These are phyloP conservation scores for Brachionus asplanchnoidis DNA, from an alignment of 1,140 invertebrate species.

Conservation along the genomic window DNA sequence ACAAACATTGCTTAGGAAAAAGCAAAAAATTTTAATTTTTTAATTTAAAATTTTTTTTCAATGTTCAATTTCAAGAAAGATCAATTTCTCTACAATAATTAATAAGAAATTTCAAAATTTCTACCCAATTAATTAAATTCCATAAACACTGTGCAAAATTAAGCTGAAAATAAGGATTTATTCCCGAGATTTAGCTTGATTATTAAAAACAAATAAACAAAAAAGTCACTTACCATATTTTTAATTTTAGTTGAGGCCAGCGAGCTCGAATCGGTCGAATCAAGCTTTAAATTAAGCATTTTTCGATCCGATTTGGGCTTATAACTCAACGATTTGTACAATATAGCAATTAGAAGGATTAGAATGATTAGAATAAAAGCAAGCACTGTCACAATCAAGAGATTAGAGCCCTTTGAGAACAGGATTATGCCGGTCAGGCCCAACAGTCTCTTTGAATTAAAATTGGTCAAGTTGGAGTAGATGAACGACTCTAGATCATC, in stretches of 20 bases:
- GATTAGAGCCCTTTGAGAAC: conserved; percentile 13
- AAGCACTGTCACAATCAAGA: neutral
- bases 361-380: neutral
- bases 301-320: neutral
- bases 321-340: neutral
- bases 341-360: conserved; percentile 22
- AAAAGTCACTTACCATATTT: conserved; percentile 6
- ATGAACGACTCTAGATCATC: conserved; percentile 5
- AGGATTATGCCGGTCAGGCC: conserved; percentile 1
- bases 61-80: no score
- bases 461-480: conserved; percentile 9
- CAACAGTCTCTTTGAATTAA: neutral
- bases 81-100: no score
- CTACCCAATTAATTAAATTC: no score
- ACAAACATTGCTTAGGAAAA: no score
- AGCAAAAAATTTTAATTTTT: no score
- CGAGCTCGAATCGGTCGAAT: conserved; percentile 1
- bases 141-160: no score
- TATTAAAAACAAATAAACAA: neutral
- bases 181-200: no score
- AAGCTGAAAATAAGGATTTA: no score
- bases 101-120: no score
- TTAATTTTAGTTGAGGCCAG: neutral
- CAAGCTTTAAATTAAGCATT: conserved; percentile 20
- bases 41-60: no score